These are phyloP conservation scores for Portevinia maculata DNA, from an alignment of 2,888 invertebrate species.

Conservation along the genomic window DNA sequence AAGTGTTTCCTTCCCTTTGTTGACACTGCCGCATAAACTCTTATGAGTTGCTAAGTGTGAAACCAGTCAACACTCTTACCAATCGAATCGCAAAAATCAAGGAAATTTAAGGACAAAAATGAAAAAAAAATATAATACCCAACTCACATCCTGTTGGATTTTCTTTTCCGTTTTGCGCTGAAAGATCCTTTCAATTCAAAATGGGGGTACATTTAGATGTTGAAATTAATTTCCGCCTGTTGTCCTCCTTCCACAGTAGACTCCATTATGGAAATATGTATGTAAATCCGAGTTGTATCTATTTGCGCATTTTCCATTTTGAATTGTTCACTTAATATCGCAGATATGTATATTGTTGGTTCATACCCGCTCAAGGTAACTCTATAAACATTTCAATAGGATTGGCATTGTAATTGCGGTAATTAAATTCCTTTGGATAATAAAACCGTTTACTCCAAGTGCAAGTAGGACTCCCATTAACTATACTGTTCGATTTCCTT, in stretches of 20 bases:
- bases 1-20: constrained; percentile 61
- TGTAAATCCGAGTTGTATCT: background rate
- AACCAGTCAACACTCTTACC: constrained; percentile 52
- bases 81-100: constrained; percentile 38
- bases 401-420: constrained; percentile 65
- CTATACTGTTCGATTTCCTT: constrained; percentile 47
- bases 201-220: constrained; percentile 50
- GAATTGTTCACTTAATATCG: constrained; percentile 10
- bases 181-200: constrained; percentile 43
- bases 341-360: background rate
- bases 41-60: constrained; percentile 51
- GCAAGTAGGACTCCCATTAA: constrained; percentile 19
- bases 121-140: constrained; percentile 12
- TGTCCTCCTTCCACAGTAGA: background rate
- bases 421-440: constrained; percentile 66
- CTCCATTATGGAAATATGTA: constrained; percentile 47
- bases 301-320: constrained; percentile 15
- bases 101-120: constrained; percentile 42
- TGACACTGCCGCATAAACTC: constrained; percentile 42
- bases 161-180: constrained; percentile 51
- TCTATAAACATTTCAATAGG: constrained; percentile 22
- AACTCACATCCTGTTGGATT: constrained; percentile 62
- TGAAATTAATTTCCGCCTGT: constrained; percentile 64
- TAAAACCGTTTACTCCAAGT: constrained; percentile 45
- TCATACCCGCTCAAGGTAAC: constrained; percentile 3